Conservation (phyloP, 2,113 vertebrate species). For the Dascyllus trimaculatus region DNA sequence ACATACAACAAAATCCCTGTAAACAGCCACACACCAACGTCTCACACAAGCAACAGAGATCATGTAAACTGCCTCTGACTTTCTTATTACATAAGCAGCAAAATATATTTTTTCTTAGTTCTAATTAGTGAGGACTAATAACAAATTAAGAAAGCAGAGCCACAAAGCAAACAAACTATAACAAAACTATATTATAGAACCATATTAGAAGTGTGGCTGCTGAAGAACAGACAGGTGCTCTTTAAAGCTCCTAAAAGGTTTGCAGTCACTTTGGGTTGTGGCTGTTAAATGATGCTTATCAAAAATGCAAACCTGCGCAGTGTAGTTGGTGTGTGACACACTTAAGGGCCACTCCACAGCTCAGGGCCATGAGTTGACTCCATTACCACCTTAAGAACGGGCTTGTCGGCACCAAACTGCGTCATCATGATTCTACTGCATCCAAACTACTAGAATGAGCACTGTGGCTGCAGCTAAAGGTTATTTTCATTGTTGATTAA, state of each 20-base stretch:
- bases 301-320: background rate
- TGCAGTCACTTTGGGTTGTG: background rate
- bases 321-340: background rate
- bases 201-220: background rate
- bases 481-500: too few species aligned
- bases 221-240: background rate
- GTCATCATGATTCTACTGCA: background rate
- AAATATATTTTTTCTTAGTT: too few species aligned
- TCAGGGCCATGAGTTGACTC: background rate
- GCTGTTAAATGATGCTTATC: background rate
- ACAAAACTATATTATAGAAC: background rate
- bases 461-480: too few species aligned
- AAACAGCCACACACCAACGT: background rate
- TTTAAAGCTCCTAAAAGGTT: background rate
- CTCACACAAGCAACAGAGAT: background rate
- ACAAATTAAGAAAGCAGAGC: background rate
- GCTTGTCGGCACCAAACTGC: background rate
- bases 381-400: too few species aligned
- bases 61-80: too few species aligned
- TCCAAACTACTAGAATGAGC: too few species aligned
- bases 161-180: background rate
- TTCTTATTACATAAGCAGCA: too few species aligned
- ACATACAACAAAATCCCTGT: background rate
- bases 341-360: background rate
- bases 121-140: too few species aligned